phyloP scores from a whole-genome alignment of 2,113 vertebrate species.

The Cyprichromis sp. region DNA sequence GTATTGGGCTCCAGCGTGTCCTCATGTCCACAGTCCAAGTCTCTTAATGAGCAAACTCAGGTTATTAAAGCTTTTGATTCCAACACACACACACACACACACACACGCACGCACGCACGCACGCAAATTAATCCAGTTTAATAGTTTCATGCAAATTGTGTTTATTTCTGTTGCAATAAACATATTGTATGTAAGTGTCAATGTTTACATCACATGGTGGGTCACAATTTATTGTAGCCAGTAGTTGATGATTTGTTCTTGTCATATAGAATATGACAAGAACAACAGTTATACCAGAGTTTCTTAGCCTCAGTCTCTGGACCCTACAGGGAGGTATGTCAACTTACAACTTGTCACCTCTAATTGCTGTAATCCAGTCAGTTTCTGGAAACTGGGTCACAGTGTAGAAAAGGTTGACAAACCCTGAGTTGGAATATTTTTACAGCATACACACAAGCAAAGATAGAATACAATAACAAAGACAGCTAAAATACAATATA shows the following conservation, averaged over 20 bases:
- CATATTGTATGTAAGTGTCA: neutral
- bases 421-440: neutral
- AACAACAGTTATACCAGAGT: neutral
- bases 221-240: neutral
- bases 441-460: neutral
- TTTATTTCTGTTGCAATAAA: neutral
- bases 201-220: neutral
- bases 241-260: neutral
- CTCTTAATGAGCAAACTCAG: neutral
- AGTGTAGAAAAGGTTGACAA: neutral
- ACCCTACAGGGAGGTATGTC: neutral
- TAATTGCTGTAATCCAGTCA: neutral
- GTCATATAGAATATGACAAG: neutral
- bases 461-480: neutral
- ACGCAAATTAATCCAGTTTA: neutral
- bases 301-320: neutral
- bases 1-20: neutral
- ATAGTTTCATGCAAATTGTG: neutral
- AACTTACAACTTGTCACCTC: neutral
- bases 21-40: neutral
- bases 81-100: neutral
- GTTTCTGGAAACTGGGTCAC: neutral
- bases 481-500: neutral
- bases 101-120: neutral
- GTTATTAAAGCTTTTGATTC: neutral